Evolutionary conservation across 2,888 invertebrate species (phyloP), one percentile per base, ranked within the genome.

Genomic region (Cybosia mesomella): DNA sequence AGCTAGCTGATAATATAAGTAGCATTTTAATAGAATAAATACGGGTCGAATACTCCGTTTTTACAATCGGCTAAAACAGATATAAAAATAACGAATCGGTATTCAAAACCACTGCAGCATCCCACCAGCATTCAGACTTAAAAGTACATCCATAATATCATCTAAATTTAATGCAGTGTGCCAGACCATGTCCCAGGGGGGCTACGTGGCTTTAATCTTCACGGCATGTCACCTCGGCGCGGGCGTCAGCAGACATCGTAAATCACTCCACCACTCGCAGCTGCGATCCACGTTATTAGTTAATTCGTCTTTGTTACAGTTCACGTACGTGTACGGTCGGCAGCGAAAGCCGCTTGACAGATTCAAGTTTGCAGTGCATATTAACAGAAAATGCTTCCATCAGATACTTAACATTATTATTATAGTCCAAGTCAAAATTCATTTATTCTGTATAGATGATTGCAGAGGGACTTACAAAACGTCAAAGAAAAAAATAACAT

Each of bases 121-220:
- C n/a, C n/a, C n/a, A n/a, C 15, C 24, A 66, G 1, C 39, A 61
- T 22, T 57, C 9, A 59, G 21, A 24, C 24, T 62, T 59, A 71
- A 75, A 73, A 71, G 70, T 71, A 71, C 22, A n/a, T 28, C 24
- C 55, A 60, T 39, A 70, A 60, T n/a, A 49, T 66, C 49, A 69
- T 73, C 71, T 78, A 71, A 80, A 72, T 77, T 70, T 64, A 76
- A 72, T 79, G 61, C 72, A 62, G 57, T 67, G 55, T 49, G 62
- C 53, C 63, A 32, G 4, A 63, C 22, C 43, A 22, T 21, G 65
- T 79, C 84, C 81, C 82, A 18, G 28, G 82, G 78, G 83, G 73
- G 70, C 72, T 61, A 58, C 21, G 63, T 63, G 64, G 63, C 77
- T 82, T 82, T 84, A 82, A 84, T 83, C 84, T 84, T 75, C 80